Evolutionary conservation across 2,797 vertebrate genomes (phyloP).

Genomic region (Gallinago nigripennis): DNA sequence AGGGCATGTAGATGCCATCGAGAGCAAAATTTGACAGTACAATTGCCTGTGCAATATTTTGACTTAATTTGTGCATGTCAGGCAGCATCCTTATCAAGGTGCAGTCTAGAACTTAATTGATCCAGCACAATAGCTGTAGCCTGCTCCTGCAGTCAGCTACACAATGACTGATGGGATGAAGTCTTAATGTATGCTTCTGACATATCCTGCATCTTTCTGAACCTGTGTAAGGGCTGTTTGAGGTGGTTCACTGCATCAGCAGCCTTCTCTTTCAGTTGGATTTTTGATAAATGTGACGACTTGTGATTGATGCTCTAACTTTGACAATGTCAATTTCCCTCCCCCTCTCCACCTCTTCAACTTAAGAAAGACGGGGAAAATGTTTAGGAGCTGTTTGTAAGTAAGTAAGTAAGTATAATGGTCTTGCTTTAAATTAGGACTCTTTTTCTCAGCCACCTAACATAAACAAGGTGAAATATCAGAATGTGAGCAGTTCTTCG

Average conservation of each 20-base stretch:
- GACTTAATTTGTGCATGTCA: not conserved
- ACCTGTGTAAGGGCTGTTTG: not conserved
- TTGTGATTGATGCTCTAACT: not conserved
- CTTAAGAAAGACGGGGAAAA: not conserved
- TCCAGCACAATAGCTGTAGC: not conserved
- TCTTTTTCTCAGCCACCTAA: not conserved
- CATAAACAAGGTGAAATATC: not conserved
- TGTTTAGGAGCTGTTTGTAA: not conserved
- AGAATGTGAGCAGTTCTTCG: not conserved
- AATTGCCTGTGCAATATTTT: not conserved
- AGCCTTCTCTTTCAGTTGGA: not conserved
- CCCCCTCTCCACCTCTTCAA: not conserved
- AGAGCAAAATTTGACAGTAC: not conserved
- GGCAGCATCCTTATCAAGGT: not conserved
- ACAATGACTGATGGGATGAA: not conserved
- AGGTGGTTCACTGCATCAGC: not conserved
- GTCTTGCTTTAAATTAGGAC: not conserved
- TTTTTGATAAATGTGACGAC: not conserved
- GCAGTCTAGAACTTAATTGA: not conserved
- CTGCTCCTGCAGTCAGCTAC: not conserved
- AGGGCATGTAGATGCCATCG: accelerated
- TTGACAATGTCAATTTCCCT: not conserved
- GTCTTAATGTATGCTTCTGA: not conserved
- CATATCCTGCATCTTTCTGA: not conserved
- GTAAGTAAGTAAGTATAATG: not conserved